phyloP scores from a whole-genome alignment of 2,113 vertebrate genomes.

The Leptodactylus fuscus region DNA sequence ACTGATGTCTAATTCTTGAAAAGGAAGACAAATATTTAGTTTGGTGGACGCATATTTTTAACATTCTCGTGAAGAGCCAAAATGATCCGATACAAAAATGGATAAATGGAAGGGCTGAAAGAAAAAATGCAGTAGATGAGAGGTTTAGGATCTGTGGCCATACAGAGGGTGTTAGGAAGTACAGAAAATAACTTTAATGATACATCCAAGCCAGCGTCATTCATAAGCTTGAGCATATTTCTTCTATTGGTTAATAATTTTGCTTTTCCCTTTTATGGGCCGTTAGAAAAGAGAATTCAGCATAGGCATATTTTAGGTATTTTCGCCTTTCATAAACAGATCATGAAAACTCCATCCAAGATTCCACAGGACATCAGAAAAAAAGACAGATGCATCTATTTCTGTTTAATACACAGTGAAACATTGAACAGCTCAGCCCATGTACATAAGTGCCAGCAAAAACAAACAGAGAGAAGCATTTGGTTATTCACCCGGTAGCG shows the following conservation, averaged over 20 bases:
- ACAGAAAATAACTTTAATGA: neutral
- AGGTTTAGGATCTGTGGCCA: neutral
- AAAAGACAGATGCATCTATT: slow-evolving; percentile 41
- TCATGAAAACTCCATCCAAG: slow-evolving; percentile 51
- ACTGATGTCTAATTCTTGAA: no score
- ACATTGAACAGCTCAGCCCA: slow-evolving; percentile 6
- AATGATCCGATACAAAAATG: no score
- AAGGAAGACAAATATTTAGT: no score
- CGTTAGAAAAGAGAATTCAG: neutral
- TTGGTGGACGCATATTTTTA: neutral
- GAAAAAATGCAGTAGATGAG: neutral
- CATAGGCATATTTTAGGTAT: slow-evolving; percentile 50
- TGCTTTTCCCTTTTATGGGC: slow-evolving; percentile 48
- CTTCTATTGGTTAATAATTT: slow-evolving; percentile 12
- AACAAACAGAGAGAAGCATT: slow-evolving; percentile 31
- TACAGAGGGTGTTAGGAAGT: neutral
- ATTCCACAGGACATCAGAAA: slow-evolving; percentile 50
- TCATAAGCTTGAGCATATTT: neutral
- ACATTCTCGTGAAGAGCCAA: neutral
- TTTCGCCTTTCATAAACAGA: slow-evolving; percentile 56
- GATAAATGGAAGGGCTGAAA: neutral
- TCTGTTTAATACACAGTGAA: slow-evolving; percentile 42
- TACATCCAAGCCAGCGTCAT: neutral
- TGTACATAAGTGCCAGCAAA: slow-evolving; percentile 23
- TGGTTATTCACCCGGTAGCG: slow-evolving; percentile 11